Evolutionary conservation across 2,888 invertebrate species (phyloP).

Genomic region (Scrobipalpa atriplicella): DNA sequence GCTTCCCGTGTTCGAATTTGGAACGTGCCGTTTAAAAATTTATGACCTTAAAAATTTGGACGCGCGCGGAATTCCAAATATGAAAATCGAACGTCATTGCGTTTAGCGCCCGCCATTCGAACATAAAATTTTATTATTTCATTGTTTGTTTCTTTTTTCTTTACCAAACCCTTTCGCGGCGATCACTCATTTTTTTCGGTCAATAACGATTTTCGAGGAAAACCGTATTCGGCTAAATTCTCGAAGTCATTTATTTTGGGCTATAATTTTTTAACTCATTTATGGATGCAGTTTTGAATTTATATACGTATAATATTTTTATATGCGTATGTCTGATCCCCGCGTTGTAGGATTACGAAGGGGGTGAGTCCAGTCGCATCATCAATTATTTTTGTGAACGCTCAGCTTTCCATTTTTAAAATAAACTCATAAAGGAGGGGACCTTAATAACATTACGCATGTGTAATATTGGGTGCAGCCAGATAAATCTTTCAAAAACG

Average conservation of each 20-base stretch:
- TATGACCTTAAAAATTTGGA: constrained; percentile 37
- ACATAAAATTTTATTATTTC: constrained; percentile 34
- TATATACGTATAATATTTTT: constrained; percentile 25
- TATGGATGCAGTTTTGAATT: constrained; percentile 23
- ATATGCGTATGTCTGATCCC: constrained; percentile 26
- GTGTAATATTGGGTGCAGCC: constrained; percentile 35
- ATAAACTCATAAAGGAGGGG: constrained; percentile 68
- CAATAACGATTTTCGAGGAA: constrained; percentile 26
- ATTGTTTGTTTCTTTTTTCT: constrained; percentile 31
- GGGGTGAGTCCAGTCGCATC: constrained; percentile 66
- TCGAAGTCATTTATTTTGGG: constrained; percentile 17
- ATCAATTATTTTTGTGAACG: constrained; percentile 76
- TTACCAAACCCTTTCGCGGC: constrained; percentile 19
- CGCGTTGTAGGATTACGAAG: constrained; percentile 63
- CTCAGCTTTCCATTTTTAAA: constrained; percentile 76
- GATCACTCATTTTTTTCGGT: constrained; percentile 27
- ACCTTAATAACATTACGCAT: constrained; percentile 66
- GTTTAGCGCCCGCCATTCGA: constrained; percentile 31
- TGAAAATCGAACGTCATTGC: constrained; percentile 33
- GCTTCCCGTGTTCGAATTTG: constrained; percentile 38
- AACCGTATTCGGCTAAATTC: constrained; percentile 21
- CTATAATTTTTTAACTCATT: constrained; percentile 13
- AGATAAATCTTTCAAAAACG: constrained; percentile 32
- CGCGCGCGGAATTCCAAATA: constrained; percentile 41
- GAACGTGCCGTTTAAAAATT: constrained; percentile 40